Evolutionary conservation across 2,797 vertebrate species (phyloP).

Genomic region (Eurystomus glaucurus): DNA sequence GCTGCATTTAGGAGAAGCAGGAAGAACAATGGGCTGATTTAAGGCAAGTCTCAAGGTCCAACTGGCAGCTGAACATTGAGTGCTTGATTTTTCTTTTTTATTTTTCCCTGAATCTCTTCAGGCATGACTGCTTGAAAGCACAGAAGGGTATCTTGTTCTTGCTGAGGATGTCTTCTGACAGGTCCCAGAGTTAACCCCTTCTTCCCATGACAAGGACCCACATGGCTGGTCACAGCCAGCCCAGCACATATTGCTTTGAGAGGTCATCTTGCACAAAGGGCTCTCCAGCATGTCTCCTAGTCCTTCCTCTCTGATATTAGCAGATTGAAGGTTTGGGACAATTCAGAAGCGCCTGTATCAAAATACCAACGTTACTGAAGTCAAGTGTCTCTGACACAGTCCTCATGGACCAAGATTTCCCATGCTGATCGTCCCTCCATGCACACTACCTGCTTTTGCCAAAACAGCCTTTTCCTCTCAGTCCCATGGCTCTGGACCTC

Average conservation of each 20-base stretch:
- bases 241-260: background rate
- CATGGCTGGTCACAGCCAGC: background rate
- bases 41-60: background rate
- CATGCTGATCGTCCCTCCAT: background rate
- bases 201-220: background rate
- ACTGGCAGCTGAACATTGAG: background rate
- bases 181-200: background rate
- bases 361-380: background rate
- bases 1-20: background rate
- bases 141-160: background rate
- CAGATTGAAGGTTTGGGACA: background rate
- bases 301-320: background rate
- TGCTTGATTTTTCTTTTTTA: fast-evolving
- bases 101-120: background rate
- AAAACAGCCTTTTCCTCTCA: background rate
- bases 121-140: background rate
- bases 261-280: background rate
- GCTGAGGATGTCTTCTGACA: background rate
- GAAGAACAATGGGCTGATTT: background rate
- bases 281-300: background rate
- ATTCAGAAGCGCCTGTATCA: background rate
- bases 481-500: background rate
- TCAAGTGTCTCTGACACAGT: background rate
- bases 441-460: background rate
- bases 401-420: background rate